phyloP scores from a whole-genome alignment of 2,888 invertebrate species.

The Lysandra coridon region DNA sequence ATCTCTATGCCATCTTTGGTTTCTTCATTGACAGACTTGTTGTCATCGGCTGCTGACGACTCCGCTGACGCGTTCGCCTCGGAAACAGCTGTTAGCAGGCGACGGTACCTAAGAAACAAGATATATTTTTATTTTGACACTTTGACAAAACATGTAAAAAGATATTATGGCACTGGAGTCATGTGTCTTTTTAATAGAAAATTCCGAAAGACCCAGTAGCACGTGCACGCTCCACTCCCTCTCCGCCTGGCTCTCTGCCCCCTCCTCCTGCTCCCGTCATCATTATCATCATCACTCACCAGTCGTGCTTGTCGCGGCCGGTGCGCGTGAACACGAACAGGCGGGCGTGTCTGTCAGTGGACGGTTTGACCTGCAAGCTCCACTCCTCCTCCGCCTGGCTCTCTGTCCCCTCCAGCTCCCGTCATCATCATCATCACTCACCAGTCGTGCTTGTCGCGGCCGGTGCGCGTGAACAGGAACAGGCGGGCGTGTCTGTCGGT shows the following conservation, averaged over 20 bases:
- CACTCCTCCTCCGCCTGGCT: slow-evolving; percentile 65
- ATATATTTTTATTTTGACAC: neutral
- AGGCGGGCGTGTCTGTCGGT: slow-evolving; percentile 61
- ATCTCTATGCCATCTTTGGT: slow-evolving; percentile 60
- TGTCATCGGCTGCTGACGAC: slow-evolving; percentile 58
- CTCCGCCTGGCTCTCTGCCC: slow-evolving; percentile 56
- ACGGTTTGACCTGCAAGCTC: slow-evolving; percentile 66
- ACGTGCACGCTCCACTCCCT: slow-evolving; percentile 72
- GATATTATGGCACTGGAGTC: no score
- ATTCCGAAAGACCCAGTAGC: neutral
- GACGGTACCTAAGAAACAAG: slow-evolving; percentile 68
- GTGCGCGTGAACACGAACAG: slow-evolving; percentile 83
- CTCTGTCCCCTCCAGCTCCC: slow-evolving; percentile 59
- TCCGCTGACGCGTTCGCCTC: slow-evolving; percentile 62
- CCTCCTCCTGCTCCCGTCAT: slow-evolving; percentile 39
- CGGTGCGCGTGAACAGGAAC: slow-evolving; percentile 84
- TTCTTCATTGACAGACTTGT: slow-evolving; percentile 53
- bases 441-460: slow-evolving; percentile 96
- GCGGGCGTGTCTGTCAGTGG: slow-evolving; percentile 60
- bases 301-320: slow-evolving; percentile 94
- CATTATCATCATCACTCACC: slow-evolving; percentile 76
- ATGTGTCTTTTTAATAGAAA: no score
- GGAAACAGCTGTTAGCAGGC: slow-evolving; percentile 67
- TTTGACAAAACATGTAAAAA: no score
- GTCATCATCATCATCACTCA: slow-evolving; percentile 56